A percentile compares a stretch with the other conserved stretches of the same genome.
Conservation (phyloP, 2,113 vertebrate species). For the Malurus melanocephalus region DNA sequence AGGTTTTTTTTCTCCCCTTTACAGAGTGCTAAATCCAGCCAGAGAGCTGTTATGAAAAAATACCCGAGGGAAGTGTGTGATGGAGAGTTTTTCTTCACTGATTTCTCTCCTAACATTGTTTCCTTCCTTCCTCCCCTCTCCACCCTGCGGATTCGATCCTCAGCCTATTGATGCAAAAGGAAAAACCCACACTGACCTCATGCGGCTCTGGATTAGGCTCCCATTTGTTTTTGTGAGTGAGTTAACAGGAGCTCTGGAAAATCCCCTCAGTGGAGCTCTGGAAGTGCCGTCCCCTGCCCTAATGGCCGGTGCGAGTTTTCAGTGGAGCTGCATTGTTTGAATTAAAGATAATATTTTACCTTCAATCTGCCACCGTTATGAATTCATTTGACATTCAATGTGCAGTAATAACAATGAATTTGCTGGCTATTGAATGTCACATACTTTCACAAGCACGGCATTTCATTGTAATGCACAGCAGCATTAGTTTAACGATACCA, state of each 20-base stretch:
- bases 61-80: conserved; percentile 33
- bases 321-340: not conserved
- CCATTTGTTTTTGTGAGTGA: conserved; percentile 39
- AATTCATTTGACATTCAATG: conserved; percentile 51
- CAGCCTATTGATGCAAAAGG: conserved; percentile 46
- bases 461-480: conserved; percentile 25
- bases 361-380: conserved; percentile 1
- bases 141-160: not conserved
- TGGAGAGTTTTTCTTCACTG: conserved; percentile 39
- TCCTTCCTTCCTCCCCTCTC: conserved; percentile 57
- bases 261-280: not conserved
- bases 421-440: conserved; percentile 44
- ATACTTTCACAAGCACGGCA: not conserved
- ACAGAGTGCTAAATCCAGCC: conserved; percentile 35
- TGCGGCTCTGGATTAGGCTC: not conserved
- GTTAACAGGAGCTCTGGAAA: not conserved
- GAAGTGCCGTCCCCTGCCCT: not conserved
- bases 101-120: conserved; percentile 54
- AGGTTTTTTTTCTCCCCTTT: not conserved
- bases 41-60: conserved; percentile 42
- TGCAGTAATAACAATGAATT: conserved; percentile 47
- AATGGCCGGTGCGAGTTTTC: not conserved
- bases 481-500: not conserved
- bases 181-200: conserved; percentile 57
- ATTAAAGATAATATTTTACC: conserved; percentile 27